Evolutionary conservation across 2,113 vertebrate species (phyloP).

Genomic region (Aptenodytes patagonicus): DNA sequence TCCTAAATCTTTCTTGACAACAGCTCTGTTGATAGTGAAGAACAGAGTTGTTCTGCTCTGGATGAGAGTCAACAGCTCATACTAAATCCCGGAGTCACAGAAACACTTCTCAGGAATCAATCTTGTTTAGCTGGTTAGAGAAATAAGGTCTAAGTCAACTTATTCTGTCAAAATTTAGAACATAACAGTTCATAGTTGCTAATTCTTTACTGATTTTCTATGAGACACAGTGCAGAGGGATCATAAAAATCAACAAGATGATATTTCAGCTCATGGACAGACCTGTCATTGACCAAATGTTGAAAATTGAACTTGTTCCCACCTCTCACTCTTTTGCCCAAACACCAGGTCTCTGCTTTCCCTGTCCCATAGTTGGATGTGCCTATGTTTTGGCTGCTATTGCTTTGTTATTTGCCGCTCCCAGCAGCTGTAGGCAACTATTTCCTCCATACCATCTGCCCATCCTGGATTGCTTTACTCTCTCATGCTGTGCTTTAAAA

Average conservation of each 20-base stretch:
- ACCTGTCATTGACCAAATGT: not conserved
- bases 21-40: not conserved
- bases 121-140: not conserved
- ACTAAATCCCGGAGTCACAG: not conserved
- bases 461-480: not conserved
- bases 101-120: not conserved
- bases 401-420: not conserved
- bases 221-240: fast-evolving
- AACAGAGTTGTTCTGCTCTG: not conserved
- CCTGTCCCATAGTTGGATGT: not conserved
- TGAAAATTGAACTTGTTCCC: not conserved
- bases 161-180: not conserved
- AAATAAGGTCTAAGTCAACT: not conserved
- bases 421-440: slow-evolving; percentile 35
- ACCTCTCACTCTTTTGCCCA: not conserved
- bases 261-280: not conserved
- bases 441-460: slow-evolving; percentile 37
- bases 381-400: not conserved
- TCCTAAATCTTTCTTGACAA: not conserved
- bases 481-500: not conserved
- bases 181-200: fast-evolving
- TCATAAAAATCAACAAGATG: not conserved
- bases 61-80: not conserved
- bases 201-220: not conserved
- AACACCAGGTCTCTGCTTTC: not conserved